These are phyloP conservation scores for Holacanthus passer DNA, from an alignment of 2,113 vertebrate genomes.

Conservation along the genomic window DNA sequence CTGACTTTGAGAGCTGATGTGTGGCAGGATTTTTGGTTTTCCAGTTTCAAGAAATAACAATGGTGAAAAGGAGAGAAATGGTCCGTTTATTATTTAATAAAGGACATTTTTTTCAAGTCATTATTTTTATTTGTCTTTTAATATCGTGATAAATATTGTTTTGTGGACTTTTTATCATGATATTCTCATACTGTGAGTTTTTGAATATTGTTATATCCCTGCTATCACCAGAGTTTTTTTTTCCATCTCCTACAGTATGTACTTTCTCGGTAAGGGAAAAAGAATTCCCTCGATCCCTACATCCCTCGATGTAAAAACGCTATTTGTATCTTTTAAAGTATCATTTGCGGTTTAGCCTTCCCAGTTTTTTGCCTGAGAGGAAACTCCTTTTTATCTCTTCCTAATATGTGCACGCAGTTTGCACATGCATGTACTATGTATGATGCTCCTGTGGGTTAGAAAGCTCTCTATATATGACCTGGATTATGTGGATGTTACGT, in stretches of 20 bases:
- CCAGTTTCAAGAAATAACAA: too few species aligned
- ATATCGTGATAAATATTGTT: too few species aligned
- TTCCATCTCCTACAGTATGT: background rate
- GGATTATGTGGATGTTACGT: conserved; percentile 62
- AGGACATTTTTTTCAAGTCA: too few species aligned
- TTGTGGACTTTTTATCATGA: too few species aligned
- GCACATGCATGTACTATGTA: conserved; percentile 40
- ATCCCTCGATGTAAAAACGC: background rate
- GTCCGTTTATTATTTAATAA: too few species aligned
- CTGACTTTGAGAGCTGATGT: too few species aligned
- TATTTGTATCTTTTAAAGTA: conserved; percentile 34
- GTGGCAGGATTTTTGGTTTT: too few species aligned
- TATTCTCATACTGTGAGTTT: too few species aligned
- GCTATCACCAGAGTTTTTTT: too few species aligned
- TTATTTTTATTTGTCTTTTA: too few species aligned
- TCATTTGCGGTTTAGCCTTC: conserved; percentile 12
- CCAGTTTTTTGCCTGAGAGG: conserved; percentile 35
- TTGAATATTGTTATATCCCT: too few species aligned
- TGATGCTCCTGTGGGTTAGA: conserved; percentile 47
- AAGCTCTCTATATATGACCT: conserved; percentile 64
- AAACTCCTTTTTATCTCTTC: conserved; percentile 34
- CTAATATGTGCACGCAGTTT: conserved; percentile 22
- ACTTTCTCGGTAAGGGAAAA: conserved; percentile 6
- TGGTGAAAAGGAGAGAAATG: too few species aligned
- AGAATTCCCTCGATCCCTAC: conserved; percentile 12